Percentiles rank a stretch among this genome's conserved stretches.
Conservation (phyloP, 2,113 vertebrate genomes). For the Aplodontia rufa region DNA sequence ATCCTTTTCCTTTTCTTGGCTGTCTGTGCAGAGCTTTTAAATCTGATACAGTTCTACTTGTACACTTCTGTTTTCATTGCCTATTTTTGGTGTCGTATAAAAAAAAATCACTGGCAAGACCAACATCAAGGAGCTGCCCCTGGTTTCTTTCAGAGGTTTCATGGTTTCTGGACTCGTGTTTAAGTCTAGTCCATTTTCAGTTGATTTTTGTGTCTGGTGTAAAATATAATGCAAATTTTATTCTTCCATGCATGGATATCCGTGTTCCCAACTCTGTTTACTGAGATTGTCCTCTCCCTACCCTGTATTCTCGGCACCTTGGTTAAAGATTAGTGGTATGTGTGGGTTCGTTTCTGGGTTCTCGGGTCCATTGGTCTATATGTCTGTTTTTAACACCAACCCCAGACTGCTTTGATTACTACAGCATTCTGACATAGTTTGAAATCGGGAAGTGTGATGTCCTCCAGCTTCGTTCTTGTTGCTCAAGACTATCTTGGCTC, state of each 20-base stretch:
- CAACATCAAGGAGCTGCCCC: neutral
- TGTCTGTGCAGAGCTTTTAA: neutral
- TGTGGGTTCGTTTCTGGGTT: neutral
- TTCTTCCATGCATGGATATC: neutral
- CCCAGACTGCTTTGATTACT: neutral
- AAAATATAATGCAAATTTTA: neutral
- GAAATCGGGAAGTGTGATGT: neutral
- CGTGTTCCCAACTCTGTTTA: neutral
- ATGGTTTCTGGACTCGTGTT: neutral
- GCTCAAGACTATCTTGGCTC: neutral
- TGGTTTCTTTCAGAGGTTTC: neutral
- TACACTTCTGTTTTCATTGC: neutral
- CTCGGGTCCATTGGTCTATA: neutral
- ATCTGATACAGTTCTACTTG: neutral
- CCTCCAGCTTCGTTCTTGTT: neutral
- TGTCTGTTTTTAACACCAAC: neutral
- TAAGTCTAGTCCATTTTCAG: neutral
- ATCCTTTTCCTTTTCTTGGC: neutral
- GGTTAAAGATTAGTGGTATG: too few species aligned
- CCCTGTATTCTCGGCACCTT: too few species aligned
- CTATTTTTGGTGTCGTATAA: neutral
- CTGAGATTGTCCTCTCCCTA: neutral
- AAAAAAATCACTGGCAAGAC: neutral
- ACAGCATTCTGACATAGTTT: neutral
- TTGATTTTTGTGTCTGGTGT: neutral